Evolutionary conservation across 2,113 vertebrate species (phyloP), one percentile per base, ranked within the genome.

Genomic region (Hippopotamus amphibius): DNA sequence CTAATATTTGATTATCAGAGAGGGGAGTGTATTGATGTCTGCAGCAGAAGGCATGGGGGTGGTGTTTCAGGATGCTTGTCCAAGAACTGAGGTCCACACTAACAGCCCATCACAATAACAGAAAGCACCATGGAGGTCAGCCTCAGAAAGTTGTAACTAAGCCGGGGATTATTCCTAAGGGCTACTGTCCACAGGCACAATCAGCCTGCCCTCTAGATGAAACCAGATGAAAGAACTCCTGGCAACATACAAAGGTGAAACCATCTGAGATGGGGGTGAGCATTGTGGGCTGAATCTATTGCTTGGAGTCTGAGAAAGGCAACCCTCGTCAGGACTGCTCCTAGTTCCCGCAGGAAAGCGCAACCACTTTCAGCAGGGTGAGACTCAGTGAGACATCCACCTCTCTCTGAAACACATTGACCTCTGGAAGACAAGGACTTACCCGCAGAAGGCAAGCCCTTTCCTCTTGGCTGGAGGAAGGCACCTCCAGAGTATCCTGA

Each of bases 1-100:
- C 46, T 89, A 53, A 21, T 86, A 95, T 66, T 66, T 90, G 82
- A 92, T 94, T 79, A 87, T 90, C 15, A 90, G 41, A 41, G 1
- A 1, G 22, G 41, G 12, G 65, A 10, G 5, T 11, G 4, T 59
- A 88, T 80, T 82, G 53, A 92, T 26, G n/a, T 90, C 59, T 94
- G 17, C 21, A 81, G 37, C 68, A 76, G 43, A 76, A 55, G 72
- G 61, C 6, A 28, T 55, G 33, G 0, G 10, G 17, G 7, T 85
- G 22, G 19, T 65, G 24, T 48, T 92, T 95, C 24, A 85, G 9
- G 24, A 37, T 11, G 11, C 22, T 85, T 46, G 55, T 4, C n/a
- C 28, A 37, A 74, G 71, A 77, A 79, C 24, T 43, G 33, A 24
- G 30, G n/a, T 46, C 48, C 21, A 9, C 41, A 61, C 69, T 55